Evolutionary conservation across 2,797 vertebrate genomes (phyloP), one percentile per base, ranked within the genome.

Genomic region (Notolabrus celidotus): DNA sequence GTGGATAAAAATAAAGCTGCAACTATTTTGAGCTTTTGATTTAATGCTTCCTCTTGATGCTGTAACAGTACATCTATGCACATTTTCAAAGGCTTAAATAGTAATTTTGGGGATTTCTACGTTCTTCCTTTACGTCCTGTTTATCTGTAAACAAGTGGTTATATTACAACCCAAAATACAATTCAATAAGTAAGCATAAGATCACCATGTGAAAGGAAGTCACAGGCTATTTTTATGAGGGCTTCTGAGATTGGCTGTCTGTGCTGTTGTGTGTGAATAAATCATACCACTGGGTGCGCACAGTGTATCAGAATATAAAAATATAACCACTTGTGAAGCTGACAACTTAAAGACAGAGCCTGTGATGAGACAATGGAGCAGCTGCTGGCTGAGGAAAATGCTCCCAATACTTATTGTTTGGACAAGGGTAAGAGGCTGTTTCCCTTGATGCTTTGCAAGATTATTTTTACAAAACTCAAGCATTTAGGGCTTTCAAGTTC

Each of bases 361-460:
- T 0, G 41, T 9, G 45, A 74, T 52, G 29, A 86, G 73, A 89
- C 86, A 90, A 91, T 86, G 67, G 77, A 73, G 66, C 79, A 74
- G 66, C 67, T 66, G 68, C 45, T 10, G 25, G 72, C 57, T 33
- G 71, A 60, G 85, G 83, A 88, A 86, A 82, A 86, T 61, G 72
- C 83, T 64, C 80, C 53, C 69, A 76, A 82, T 51, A 23, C 49
- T 84, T 45, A 70, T 80, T 85, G 80, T 86, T 71, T 62, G 62
- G 72, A 79, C 43, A 47, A 11, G 50, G 31, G 46, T 27, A 17
- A 79, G 71, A 81, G 67, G 65, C 71, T 10, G 53, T 61, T 86
- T 85, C 82, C 77, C 47, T 53, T 67, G 29, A 72, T 64, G 51
- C 57, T 42, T 58, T 19, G 45, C 27, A 31, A 77, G 67, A 59